These are phyloP conservation scores for Danaus melanippus DNA, from an alignment of 1,140 invertebrate species.

Conservation along the genomic window DNA sequence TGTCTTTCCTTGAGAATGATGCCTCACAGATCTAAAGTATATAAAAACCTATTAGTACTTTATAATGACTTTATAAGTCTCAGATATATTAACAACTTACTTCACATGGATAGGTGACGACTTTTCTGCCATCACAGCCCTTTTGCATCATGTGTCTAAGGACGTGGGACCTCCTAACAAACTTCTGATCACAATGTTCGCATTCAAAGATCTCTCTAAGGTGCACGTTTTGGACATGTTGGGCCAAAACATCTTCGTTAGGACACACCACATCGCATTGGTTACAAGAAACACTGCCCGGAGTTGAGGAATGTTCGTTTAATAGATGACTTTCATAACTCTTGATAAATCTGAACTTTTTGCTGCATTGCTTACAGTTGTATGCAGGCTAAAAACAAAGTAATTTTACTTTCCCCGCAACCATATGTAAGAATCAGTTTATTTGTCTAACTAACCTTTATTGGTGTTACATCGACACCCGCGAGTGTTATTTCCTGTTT, in stretches of 20 bases:
- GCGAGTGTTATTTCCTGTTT: too few relatives aligned
- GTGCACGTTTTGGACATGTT: slow-evolving; percentile 46
- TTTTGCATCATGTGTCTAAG: slow-evolving; percentile 49
- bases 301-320: slow-evolving; percentile 48
- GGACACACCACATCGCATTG: slow-evolving; percentile 46
- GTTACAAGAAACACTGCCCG: slow-evolving; percentile 40
- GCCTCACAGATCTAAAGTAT: slow-evolving; percentile 48
- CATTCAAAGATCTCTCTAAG: slow-evolving; percentile 41
- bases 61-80: too few relatives aligned
- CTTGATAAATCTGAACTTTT: slow-evolving; percentile 50
- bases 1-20: slow-evolving; percentile 54
- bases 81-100: slow-evolving; percentile 28
- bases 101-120: slow-evolving; percentile 40
- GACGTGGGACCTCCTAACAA: slow-evolving; percentile 54
- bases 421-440: too few relatives aligned
- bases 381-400: slow-evolving; percentile 27
- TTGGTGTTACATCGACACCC: too few relatives aligned
- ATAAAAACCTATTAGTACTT: slow-evolving; percentile 4
- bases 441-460: too few relatives aligned
- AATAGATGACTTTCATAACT: slow-evolving; percentile 35
- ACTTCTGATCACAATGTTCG: slow-evolving; percentile 41
- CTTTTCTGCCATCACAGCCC: slow-evolving; percentile 45
- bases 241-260: slow-evolving; percentile 25
- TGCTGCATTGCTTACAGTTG: slow-evolving; percentile 45
- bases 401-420: too few relatives aligned